Conservation (phyloP, 2,888 invertebrate genomes). For the Chouioia cunea region DNA sequence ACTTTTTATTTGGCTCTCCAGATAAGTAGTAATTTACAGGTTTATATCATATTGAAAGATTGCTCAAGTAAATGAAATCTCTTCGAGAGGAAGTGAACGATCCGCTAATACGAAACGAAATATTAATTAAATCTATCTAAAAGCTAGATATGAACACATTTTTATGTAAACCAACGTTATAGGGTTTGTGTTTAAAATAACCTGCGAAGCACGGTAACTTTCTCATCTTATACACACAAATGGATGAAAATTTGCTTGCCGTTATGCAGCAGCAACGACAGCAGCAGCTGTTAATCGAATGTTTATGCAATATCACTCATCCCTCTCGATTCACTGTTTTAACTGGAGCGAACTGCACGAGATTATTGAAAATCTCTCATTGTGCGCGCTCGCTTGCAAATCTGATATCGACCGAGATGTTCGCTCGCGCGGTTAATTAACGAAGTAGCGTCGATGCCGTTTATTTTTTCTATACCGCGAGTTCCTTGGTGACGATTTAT, state of each 20-base stretch:
- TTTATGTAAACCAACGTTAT: too few species aligned
- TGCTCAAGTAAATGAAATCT: too few species aligned
- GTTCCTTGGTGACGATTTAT: not conserved
- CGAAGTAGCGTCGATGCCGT: conserved; percentile 14
- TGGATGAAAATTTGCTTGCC: not conserved
- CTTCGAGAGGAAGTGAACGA: too few species aligned
- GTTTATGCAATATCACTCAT: conserved; percentile 24
- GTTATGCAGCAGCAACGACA: conserved; percentile 1
- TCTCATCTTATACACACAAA: not conserved
- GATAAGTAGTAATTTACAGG: too few species aligned
- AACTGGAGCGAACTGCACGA: conserved; percentile 39
- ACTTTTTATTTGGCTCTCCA: too few species aligned
- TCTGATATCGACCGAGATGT: not conserved
- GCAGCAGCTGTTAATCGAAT: not conserved
- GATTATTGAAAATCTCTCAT: conserved; percentile 20
- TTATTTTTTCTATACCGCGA: not conserved
- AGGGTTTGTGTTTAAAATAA: too few species aligned
- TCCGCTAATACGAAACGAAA: too few species aligned
- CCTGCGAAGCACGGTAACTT: not conserved
- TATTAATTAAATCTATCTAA: too few species aligned
- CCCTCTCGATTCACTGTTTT: not conserved
- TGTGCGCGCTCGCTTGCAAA: conserved; percentile 8
- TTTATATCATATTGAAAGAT: too few species aligned
- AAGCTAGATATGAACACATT: too few species aligned
- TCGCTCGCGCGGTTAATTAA: conserved; percentile 26